phyloP scores from a whole-genome alignment of 1,140 invertebrate genomes.

The Platorchestia sp. region DNA sequence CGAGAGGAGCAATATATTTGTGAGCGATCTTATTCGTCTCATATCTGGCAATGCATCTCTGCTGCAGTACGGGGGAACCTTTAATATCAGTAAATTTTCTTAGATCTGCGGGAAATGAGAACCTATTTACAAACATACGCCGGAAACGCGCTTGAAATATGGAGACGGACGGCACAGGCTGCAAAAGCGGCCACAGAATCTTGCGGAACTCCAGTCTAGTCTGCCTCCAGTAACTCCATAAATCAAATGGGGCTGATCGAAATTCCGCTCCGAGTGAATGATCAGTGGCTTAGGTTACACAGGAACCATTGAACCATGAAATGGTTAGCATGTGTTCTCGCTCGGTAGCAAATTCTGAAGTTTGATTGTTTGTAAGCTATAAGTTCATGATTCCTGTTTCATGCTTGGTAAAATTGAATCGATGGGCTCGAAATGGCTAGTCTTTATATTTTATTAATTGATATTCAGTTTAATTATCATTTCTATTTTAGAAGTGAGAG shows the following conservation, averaged over 20 bases:
- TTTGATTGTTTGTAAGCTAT: neutral
- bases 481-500: too few species aligned
- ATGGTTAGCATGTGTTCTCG: neutral
- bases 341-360: neutral
- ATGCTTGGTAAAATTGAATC: too few species aligned
- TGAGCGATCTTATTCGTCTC: neutral
- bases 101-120: constrained; percentile 19
- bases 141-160: neutral
- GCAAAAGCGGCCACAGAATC: neutral
- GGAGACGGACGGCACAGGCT: neutral
- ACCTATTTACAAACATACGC: constrained; percentile 13
- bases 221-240: neutral
- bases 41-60: constrained; percentile 1
- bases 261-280: neutral
- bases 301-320: neutral
- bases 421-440: too few species aligned
- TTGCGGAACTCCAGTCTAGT: neutral
- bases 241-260: neutral
- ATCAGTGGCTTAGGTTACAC: neutral
- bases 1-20: neutral
- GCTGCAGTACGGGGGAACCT: neutral
- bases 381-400: too few species aligned
- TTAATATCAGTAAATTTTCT: constrained; percentile 24
- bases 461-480: too few species aligned
- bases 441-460: too few species aligned